Evolutionary conservation across 53 echinoderm and acorn worm genomes (phyloP), one percentile per base, ranked within the genome.

Genomic region (Antedon mediterranea): DNA sequence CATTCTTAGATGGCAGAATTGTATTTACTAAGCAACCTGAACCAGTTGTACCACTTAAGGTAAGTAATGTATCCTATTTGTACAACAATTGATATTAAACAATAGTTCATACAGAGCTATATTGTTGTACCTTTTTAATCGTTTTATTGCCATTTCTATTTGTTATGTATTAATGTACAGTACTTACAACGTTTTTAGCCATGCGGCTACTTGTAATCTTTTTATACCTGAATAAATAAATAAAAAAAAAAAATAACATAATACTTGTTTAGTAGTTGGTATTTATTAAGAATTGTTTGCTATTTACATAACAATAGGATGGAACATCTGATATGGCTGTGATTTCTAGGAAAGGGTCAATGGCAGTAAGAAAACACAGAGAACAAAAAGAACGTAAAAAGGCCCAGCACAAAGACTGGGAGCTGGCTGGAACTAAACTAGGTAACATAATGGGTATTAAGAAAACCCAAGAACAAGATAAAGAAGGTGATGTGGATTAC

Each of bases 1-100:
- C 98, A 0, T 98, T 98, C 81, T 71, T 98, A 31, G 98, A 98
- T 33, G 98, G 98, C 7, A 93, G 98, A 43, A 86, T 98, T 41
- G 98, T 98, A 7, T 98, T 98, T 75, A 98, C 98, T 71, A 98
- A 98, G 78, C 98, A 98, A 44, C 98, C 98, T 27, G 98, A 98
- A 71, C 98, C 98, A 3, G 98, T 98, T 6, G 77, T 98, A 34
- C 98, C 98, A 70, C 90, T 98, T 32, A 98, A 84, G 87, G 98
- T 98, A 75, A 83, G 87, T 23, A 37, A 4, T 11, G 4, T 6
- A 11, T 37, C 37, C 30, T n/a, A n/a, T n/a, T n/a, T n/a, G n/a
- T n/a, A n/a, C n/a, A n/a, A n/a, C n/a, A n/a, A n/a, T n/a, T n/a
- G n/a, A n/a, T n/a, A n/a, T n/a, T n/a, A n/a, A n/a, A n/a, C n/a